These are phyloP conservation scores for Cichladusa arquata DNA, from an alignment of 2,113 vertebrate species.

Conservation along the genomic window DNA sequence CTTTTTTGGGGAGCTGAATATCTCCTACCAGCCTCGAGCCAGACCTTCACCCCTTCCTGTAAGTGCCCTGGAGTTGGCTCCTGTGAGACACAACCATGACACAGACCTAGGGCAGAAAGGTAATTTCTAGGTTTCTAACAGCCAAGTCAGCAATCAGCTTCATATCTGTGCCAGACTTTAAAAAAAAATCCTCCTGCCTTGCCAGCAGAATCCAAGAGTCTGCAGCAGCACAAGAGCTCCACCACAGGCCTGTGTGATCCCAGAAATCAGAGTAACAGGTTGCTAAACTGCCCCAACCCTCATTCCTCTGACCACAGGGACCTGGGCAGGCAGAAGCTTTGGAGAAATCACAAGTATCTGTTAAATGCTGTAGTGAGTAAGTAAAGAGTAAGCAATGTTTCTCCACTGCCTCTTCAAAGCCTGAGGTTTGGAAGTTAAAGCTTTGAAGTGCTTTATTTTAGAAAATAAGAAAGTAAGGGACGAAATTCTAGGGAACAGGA, in stretches of 20 bases:
- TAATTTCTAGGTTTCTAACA: neutral
- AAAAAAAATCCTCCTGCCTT: neutral
- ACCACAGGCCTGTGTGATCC: neutral
- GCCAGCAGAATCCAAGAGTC: neutral
- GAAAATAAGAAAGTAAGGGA: neutral
- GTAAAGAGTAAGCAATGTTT: neutral
- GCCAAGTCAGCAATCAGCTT: neutral
- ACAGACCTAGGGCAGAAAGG: neutral
- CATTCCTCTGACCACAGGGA: neutral
- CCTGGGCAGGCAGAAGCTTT: neutral
- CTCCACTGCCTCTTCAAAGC: neutral
- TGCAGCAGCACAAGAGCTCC: fast-evolving
- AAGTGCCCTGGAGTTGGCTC: neutral
- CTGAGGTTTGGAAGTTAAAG: neutral
- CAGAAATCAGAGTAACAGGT: neutral
- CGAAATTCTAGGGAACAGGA: neutral
- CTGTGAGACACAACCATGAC: neutral
- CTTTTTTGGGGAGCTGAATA: neutral
- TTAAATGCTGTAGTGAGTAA: neutral
- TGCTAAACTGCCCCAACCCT: neutral
- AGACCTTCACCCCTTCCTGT: neutral
- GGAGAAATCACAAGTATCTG: neutral
- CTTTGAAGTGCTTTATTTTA: neutral
- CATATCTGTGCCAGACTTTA: neutral
- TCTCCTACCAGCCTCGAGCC: neutral